A percentile compares a stretch with the other conserved stretches of the same genome.
Conservation (phyloP, 1,140 invertebrate genomes). For the Lepidurus apus region DNA sequence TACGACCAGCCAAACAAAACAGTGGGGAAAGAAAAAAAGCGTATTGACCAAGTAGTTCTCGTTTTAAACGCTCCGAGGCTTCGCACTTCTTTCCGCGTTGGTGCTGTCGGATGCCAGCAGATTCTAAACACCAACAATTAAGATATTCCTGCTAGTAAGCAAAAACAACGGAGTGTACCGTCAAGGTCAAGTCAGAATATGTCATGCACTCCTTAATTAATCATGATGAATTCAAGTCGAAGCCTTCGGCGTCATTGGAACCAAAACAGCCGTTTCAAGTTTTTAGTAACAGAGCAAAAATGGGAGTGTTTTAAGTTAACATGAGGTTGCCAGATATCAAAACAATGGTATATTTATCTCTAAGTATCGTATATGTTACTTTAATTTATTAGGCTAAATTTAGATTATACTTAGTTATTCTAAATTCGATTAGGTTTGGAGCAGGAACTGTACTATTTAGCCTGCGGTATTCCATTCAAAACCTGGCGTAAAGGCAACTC, state of each 20-base stretch:
- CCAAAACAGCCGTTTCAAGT: background rate
- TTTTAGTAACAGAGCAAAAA: background rate
- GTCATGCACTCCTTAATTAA: too few species aligned
- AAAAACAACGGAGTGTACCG: too few species aligned
- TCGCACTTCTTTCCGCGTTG: too few species aligned
- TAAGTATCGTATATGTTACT: background rate
- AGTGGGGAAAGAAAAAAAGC: background rate
- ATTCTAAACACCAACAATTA: too few species aligned
- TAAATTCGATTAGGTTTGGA: background rate
- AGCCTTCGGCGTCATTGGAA: background rate
- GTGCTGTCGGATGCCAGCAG: too few species aligned
- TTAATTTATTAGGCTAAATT: background rate
- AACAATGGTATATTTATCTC: background rate
- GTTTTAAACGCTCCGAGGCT: too few species aligned
- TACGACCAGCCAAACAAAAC: background rate
- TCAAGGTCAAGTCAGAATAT: too few species aligned
- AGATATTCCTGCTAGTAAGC: too few species aligned
- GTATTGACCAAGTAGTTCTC: too few species aligned
- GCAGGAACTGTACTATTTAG: background rate
- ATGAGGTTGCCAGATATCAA: background rate
- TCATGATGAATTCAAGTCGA: too few species aligned
- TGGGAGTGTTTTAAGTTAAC: background rate
- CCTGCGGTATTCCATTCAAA: background rate
- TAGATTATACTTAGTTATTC: background rate
- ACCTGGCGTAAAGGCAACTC: background rate